Conservation (phyloP, 2,113 vertebrate genomes). For the Tragelaphus buxtoni region DNA sequence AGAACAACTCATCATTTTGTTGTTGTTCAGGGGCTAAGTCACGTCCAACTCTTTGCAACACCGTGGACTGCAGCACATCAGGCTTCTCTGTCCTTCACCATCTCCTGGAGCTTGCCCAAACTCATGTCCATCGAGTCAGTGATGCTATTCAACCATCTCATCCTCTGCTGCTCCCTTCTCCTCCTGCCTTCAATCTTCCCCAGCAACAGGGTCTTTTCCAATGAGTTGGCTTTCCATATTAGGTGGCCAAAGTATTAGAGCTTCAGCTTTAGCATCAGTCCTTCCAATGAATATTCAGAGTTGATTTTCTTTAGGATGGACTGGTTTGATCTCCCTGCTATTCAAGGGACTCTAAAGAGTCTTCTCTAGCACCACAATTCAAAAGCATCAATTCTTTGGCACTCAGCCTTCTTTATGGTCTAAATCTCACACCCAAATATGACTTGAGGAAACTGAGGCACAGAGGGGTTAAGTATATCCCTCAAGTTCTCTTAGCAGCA, state of each 20-base stretch:
- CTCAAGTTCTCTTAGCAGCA: not conserved
- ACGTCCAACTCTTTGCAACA: not conserved
- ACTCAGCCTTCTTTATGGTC: not conserved
- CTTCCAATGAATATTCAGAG: not conserved
- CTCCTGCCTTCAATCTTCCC: not conserved
- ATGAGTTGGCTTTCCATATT: not conserved
- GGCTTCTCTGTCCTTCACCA: not conserved
- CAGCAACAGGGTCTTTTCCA: not conserved
- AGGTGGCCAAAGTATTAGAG: not conserved
- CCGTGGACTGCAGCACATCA: not conserved
- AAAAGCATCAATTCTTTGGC: not conserved
- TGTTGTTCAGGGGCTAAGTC: not conserved
- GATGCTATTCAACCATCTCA: not conserved
- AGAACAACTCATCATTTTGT: no score
- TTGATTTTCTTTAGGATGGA: not conserved
- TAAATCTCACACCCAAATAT: not conserved
- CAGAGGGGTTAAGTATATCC: accelerated
- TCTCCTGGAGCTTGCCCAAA: not conserved
- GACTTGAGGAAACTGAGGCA: not conserved
- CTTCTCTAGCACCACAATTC: not conserved
- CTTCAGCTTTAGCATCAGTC: not conserved
- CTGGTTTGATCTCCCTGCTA: not conserved
- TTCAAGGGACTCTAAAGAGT: not conserved
- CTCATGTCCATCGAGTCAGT: not conserved
- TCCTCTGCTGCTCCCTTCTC: not conserved